Evolutionary conservation across 2,113 vertebrate species (phyloP).

Genomic region (Aix galericulata): DNA sequence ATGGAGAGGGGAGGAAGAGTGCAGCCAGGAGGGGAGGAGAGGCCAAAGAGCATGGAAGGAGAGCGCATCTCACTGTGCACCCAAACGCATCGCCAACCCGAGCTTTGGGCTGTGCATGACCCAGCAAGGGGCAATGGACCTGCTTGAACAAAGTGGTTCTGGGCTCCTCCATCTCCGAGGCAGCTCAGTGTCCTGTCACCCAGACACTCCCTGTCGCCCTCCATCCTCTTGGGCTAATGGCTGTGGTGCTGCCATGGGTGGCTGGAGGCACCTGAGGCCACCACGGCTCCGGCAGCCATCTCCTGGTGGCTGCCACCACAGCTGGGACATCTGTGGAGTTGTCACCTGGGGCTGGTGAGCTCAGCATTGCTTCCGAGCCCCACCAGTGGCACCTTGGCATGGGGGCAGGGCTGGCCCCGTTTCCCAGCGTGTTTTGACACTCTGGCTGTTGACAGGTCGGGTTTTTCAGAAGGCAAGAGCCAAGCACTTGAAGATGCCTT

Average conservation of each 20-base stretch:
- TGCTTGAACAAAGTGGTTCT: not conserved
- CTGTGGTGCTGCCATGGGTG: not conserved
- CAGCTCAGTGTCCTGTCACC: not conserved
- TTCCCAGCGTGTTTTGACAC: not conserved
- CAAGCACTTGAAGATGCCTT: not conserved
- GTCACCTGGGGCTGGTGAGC: accelerated
- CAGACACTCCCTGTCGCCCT: not conserved
- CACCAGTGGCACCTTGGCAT: not conserved
- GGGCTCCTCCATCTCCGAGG: not conserved
- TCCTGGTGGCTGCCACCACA: not conserved
- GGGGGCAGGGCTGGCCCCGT: not conserved
- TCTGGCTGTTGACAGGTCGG: not conserved
- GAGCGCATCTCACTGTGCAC: accelerated
- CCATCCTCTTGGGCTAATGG: not conserved
- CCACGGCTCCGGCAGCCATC: not conserved
- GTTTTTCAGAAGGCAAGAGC: not conserved
- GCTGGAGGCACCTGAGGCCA: not conserved
- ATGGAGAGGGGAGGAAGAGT: not conserved
- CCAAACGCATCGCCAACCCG: not conserved
- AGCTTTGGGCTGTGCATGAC: not conserved
- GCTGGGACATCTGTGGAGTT: accelerated
- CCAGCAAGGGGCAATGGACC: not conserved
- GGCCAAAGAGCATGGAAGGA: not conserved
- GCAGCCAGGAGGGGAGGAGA: not conserved
- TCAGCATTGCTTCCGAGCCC: not conserved